Base-by-base conservation (phyloP, 2,797 vertebrate genomes). In the Danio choprae region DNA sequence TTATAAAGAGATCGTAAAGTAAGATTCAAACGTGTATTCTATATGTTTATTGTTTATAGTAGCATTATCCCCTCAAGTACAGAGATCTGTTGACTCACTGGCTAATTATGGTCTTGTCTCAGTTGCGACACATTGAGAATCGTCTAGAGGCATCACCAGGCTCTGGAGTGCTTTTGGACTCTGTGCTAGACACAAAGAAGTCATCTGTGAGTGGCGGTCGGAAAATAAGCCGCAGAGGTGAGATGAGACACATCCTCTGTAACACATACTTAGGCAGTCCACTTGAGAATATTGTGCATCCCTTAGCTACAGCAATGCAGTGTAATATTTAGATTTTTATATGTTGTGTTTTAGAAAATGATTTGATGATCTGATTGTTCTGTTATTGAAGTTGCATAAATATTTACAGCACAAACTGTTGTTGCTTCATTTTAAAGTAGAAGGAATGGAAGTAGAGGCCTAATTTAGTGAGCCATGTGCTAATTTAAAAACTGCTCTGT, bases 61-160 rank as follows among this genome's bases (percentile, higher is more conserved):
- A 51, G 13, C 36, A 59, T 20, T 58, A 48, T n/a, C 48, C 44
- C 29, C 56, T 60, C 2, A 41, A 67, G 63, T 38, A 40, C 6
- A 7, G 41, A 50, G 53, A 70, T 55, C 3, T 20, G 18, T 72
- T 56, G 53, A 44, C 40, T 72, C 38, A 44, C 1, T 72, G 71
- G 22, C 7, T 64, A 29, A 29, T 18, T 46, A 41, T 82, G 58
- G 18, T 56, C 73, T 70, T 70, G 16, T 82, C 88, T 78, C 81
- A 99, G 97, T 90, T 99, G 83, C 95, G 95, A 85, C 96, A 97
- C 74, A 97, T 97, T 92, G 96, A 98, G 91, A 98, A 97, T 88
- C 96, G 93, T 81, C 84, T 96, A 90, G 96, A 98, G 92, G 94
- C 96, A 78, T 84, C 82, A 59, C 95, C 95, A 78, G 93, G 89